phyloP scores from a whole-genome alignment of 2,113 vertebrate species.

The Microtus pennsylvanicus region DNA sequence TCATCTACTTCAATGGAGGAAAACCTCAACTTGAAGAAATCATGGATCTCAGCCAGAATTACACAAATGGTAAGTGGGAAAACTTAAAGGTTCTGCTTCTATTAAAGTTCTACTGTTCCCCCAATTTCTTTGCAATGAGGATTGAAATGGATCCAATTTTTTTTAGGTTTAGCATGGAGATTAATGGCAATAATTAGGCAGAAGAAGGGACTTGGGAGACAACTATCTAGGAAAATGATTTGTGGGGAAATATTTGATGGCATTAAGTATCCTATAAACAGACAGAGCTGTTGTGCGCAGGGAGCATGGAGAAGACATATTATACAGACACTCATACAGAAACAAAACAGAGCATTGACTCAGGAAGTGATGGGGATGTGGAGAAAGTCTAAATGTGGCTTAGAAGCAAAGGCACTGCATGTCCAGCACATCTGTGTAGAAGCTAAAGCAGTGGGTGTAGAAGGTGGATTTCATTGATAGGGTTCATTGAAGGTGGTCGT shows the following conservation, averaged over 20 bases:
- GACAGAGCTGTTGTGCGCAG: neutral
- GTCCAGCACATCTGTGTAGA: neutral
- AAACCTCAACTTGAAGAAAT: conserved; percentile 21
- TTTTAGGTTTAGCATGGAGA: neutral
- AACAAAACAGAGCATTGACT: conserved; percentile 34
- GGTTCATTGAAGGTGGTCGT: conserved; percentile 47
- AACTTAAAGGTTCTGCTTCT: neutral
- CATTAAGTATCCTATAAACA: neutral
- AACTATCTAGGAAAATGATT: neutral
- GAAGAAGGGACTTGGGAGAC: neutral
- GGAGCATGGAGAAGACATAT: neutral
- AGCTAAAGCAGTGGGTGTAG: neutral
- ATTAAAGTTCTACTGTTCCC: neutral
- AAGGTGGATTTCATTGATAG: conserved; percentile 7
- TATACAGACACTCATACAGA: conserved; percentile 45
- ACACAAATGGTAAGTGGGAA: neutral
- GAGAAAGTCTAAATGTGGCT: conserved; percentile 40
- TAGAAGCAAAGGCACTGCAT: conserved; percentile 49
- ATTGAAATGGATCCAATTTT: neutral
- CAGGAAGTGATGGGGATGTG: conserved; percentile 42
- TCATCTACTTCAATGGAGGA: neutral
- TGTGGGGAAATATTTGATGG: conserved; percentile 11
- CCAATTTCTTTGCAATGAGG: neutral
- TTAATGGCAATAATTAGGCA: neutral
- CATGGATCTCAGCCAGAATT: neutral